Base-by-base conservation (phyloP, 2,888 invertebrate genomes). In the Trichacis sp. region DNA sequence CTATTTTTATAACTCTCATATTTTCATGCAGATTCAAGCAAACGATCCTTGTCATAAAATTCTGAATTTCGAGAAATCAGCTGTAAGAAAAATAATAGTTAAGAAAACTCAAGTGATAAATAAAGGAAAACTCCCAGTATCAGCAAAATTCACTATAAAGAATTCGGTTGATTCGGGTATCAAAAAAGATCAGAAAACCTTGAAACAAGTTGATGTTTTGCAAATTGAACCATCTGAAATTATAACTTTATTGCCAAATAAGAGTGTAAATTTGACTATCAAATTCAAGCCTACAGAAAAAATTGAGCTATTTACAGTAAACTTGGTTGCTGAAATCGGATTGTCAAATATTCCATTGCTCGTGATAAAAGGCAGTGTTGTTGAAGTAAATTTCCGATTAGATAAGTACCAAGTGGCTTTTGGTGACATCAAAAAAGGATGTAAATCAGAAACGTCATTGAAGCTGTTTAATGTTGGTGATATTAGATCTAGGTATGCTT, bases 91-190 rank as follows among this genome's bases (percentile, higher is more conserved):
- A 62, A 85, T 83, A 36, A 85, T 86, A 12, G 81, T 85, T 12
- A 87, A 87, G 52, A 85, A 85, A 54, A 86, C 90, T 50, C 85
- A 86, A 64, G 87, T 90, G n/a, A 83, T 88, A 73, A 91, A 90
- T 72, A 86, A 87, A 57, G 88, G 88, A 57, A 85, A 86, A 71
- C 86, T 87, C 38, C 74, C 86, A 1, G 85, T 90, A n/a, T 85
- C 86, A n/a, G 85, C 88, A 0, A 80, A 75, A 47, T 88, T 89
- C 62, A 85, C 87, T 73, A 84, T 89, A 47, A 84, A 85, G 5
- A 55, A 48, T 8, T 45, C 18, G 14, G 18, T 56, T 1, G n/a
- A 33, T 18, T 11, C 42, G 24, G 45, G 24, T 5, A 48, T 17
- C 8, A 40, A 43, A 11, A 29, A 43, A 9, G 15, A 1, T 38